phyloP scores from a whole-genome alignment of 1,140 invertebrate species.

The Contarinia nasturtii region DNA sequence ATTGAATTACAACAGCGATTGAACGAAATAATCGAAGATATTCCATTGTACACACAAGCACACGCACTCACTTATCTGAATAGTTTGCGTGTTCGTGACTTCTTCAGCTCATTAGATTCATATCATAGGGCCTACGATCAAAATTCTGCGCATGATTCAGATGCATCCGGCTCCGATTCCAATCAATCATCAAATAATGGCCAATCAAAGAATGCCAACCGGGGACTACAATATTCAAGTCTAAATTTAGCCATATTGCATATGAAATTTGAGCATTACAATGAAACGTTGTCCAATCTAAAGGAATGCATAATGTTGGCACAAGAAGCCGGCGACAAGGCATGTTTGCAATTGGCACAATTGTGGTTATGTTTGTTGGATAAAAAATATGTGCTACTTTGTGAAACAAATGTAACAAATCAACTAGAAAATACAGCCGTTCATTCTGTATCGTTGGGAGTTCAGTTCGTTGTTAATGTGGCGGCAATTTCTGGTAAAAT shows the following conservation, averaged over 20 bases:
- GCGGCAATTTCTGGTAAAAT: slow-evolving; percentile 16
- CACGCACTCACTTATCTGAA: slow-evolving; percentile 85
- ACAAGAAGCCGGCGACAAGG: slow-evolving; percentile 70
- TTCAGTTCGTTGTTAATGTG: slow-evolving; percentile 38
- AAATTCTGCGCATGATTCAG: slow-evolving; percentile 12
- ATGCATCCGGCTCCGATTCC: slow-evolving; percentile 9
- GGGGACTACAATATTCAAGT: slow-evolving; percentile 66
- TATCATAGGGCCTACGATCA: slow-evolving; percentile 74
- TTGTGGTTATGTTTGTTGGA: slow-evolving; percentile 57
- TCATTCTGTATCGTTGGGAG: slow-evolving; percentile 40
- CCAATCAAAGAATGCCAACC: slow-evolving; percentile 32
- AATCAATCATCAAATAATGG: slow-evolving; percentile 27
- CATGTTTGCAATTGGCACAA: slow-evolving; percentile 68
- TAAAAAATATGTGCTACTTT: slow-evolving; percentile 20
- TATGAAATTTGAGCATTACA: slow-evolving; percentile 67
- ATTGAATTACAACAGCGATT: slow-evolving; percentile 55
- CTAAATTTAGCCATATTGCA: slow-evolving; percentile 76
- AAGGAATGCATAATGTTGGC: slow-evolving; percentile 71
- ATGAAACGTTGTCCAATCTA: slow-evolving; percentile 56
- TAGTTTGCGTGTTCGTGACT: slow-evolving; percentile 68
- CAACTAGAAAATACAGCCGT: slow-evolving; percentile 31
- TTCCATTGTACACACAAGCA: slow-evolving; percentile 69
- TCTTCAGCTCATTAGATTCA: slow-evolving; percentile 64
- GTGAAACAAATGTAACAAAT: slow-evolving; percentile 11
- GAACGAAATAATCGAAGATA: slow-evolving; percentile 52